phyloP scores from a whole-genome alignment of 2,888 invertebrate species.

The Boloria euphrosyne region DNA sequence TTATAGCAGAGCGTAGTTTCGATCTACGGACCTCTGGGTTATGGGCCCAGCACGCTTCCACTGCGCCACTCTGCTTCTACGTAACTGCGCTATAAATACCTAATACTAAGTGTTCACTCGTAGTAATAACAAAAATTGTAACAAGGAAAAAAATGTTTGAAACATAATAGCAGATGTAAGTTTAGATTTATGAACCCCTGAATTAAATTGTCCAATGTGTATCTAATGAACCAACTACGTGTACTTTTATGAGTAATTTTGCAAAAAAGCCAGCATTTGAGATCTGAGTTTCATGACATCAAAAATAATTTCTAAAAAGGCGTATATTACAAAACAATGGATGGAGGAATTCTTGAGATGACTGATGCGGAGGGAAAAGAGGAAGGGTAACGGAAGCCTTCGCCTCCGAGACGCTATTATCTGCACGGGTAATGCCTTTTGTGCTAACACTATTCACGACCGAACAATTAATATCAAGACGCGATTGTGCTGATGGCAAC shows the following conservation, averaged over 20 bases:
- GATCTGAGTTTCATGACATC: not conserved
- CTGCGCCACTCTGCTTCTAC: conserved; percentile 89
- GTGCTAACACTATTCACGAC: conserved; percentile 61
- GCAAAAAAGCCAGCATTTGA: no score
- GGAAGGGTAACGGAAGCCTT: conserved; percentile 47
- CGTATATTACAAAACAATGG: conserved; percentile 18
- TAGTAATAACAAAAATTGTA: no score
- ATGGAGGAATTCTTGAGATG: conserved; percentile 42
- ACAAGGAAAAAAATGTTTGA: no score
- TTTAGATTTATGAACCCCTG: no score
- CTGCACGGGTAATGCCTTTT: conserved; percentile 66
- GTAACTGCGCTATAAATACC: no score
- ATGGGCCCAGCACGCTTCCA: conserved; percentile 93
- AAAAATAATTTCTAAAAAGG: conserved; percentile 3
- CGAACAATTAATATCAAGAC: conserved; percentile 67
- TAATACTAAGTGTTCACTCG: no score
- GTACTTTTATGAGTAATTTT: no score
- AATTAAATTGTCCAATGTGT: no score
- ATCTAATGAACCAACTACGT: no score
- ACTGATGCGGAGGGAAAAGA: conserved; percentile 49
- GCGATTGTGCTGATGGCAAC: conserved; percentile 56
- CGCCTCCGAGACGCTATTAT: conserved; percentile 59
- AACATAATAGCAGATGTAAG: no score
- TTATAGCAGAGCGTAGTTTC: conserved; percentile 91
- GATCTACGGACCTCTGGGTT: conserved; percentile 96